These are phyloP conservation scores for Cygnus olor DNA, from an alignment of 2,797 vertebrate genomes.

Conservation along the genomic window DNA sequence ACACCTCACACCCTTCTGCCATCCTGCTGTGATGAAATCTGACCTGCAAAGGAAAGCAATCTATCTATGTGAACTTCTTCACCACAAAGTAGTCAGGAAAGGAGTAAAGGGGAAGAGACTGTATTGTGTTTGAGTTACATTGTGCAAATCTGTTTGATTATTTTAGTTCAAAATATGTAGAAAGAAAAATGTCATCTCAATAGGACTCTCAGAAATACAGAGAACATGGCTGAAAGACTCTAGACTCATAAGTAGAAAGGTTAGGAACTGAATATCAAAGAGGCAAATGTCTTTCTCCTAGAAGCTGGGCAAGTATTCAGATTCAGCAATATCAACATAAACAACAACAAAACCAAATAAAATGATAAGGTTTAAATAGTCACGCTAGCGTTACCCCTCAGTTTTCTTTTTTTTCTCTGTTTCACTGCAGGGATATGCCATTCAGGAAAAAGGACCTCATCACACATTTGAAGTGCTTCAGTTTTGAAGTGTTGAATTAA, in stretches of 20 bases:
- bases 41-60: not conserved
- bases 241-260: not conserved
- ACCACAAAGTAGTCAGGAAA: not conserved
- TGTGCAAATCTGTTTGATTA: not conserved
- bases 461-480: not conserved
- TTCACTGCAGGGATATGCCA: not conserved
- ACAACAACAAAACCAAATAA: not conserved
- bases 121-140: not conserved
- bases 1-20: too few relatives aligned
- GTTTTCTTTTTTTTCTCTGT: not conserved
- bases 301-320: not conserved
- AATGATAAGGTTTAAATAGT: not conserved
- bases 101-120: not conserved
- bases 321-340: not conserved
- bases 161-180: not conserved
- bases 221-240: not conserved
- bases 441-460: not conserved
- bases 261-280: not conserved
- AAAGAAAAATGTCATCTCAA: accelerated
- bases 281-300: not conserved
- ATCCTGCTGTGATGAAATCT: not conserved
- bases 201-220: not conserved
- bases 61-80: not conserved
- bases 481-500: not conserved
- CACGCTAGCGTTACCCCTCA: not conserved